A percentile compares a stretch with the other conserved stretches of the same genome.
Evolutionary conservation across 2,797 vertebrate species (phyloP).

Genomic region (Bradypodion pumilum): DNA sequence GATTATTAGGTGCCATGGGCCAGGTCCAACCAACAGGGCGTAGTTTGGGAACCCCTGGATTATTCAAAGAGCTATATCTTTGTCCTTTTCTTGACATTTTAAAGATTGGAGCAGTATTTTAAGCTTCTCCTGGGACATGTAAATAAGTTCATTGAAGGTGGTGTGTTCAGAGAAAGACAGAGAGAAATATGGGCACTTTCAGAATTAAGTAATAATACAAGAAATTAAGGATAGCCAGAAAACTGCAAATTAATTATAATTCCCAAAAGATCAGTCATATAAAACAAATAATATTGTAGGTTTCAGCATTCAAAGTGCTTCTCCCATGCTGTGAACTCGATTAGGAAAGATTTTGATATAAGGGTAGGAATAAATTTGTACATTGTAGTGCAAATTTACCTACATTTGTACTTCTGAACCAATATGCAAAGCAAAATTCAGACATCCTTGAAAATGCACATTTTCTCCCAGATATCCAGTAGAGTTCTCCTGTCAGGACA

Average conservation of each 20-base stretch:
- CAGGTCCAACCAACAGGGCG: too few species aligned
- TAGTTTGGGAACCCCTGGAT: too few species aligned
- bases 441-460: too few species aligned
- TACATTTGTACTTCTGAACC: too few species aligned
- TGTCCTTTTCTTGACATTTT: background rate
- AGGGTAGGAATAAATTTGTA: background rate
- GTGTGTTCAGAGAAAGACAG: background rate
- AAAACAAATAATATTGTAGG: background rate
- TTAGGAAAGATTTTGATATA: background rate
- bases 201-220: conserved; percentile 26
- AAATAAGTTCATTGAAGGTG: conserved; percentile 42
- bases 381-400: background rate
- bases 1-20: too few species aligned
- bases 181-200: background rate
- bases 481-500: too few species aligned
- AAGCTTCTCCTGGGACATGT: conserved; percentile 27
- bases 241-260: background rate
- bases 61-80: conserved; percentile 19
- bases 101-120: conserved; percentile 29
- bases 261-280: background rate
- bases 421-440: too few species aligned
- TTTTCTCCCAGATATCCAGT: too few species aligned
- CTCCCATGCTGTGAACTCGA: background rate
- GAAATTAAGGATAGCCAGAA: background rate
- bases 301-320: background rate